A percentile compares a stretch with the other conserved stretches of the same genome.
Evolutionary conservation across 1,140 invertebrate genomes (phyloP).

Genomic region (Zaprionus davidi): DNA sequence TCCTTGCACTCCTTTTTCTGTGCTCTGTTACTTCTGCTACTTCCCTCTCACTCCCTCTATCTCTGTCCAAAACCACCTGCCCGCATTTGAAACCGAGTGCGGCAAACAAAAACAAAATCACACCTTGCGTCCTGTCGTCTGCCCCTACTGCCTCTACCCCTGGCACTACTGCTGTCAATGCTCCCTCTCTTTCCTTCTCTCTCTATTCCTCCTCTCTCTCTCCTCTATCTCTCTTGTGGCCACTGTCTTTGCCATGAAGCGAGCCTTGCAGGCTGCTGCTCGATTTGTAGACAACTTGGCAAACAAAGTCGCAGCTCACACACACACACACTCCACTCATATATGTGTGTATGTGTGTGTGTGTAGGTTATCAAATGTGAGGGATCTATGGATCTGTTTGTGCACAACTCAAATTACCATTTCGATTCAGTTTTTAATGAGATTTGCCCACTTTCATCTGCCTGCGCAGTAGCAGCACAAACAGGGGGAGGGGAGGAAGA

Average conservation of each 20-base stretch:
- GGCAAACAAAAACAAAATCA: slow-evolving; percentile 44
- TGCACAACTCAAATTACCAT: slow-evolving; percentile 81
- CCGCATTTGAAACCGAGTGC: slow-evolving; percentile 40
- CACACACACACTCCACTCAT: background rate
- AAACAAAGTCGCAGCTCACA: slow-evolving; percentile 64
- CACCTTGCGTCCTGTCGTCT: slow-evolving; percentile 41
- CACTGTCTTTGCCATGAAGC: slow-evolving; percentile 25
- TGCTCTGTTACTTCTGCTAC: slow-evolving; percentile 3
- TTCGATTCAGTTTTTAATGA: slow-evolving; percentile 82
- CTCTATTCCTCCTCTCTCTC: background rate
- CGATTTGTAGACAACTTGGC: slow-evolving; percentile 60
- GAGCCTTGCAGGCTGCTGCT: slow-evolving; percentile 26
- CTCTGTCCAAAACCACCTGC: slow-evolving; percentile 35
- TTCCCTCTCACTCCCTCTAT: background rate
- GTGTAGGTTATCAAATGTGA: slow-evolving; percentile 57
- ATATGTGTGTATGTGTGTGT: too few species aligned
- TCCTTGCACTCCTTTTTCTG: background rate
- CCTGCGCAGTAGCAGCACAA: slow-evolving; percentile 5
- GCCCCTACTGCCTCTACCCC: background rate
- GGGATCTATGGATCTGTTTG: slow-evolving; percentile 69
- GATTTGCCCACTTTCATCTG: slow-evolving; percentile 67
- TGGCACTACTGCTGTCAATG: background rate
- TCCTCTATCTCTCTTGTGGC: background rate
- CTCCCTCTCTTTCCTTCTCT: background rate
- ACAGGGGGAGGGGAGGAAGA: background rate